Conservation (phyloP, 1,140 invertebrate species). For the Nasonia giraulti region DNA sequence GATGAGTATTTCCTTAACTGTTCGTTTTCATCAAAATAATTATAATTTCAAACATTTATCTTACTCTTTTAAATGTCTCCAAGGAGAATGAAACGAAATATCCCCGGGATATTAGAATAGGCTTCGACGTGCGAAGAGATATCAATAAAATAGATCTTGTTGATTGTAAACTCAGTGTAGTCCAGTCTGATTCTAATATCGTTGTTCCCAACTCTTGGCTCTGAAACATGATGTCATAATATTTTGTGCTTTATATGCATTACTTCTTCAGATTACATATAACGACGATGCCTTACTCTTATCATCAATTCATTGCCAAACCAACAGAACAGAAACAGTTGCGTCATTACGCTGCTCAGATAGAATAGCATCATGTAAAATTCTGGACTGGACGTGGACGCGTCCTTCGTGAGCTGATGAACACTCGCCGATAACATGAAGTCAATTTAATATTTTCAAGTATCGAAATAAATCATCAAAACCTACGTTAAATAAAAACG, state of each 20-base stretch:
- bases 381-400: no score
- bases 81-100: not conserved
- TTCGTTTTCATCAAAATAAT: no score
- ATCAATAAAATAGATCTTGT: not conserved
- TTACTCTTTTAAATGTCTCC: not conserved
- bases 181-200: not conserved
- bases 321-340: conserved; percentile 17
- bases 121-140: not conserved
- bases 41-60: not conserved
- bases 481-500: conserved; percentile 50
- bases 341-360: not conserved
- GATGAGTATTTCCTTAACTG: no score
- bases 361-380: not conserved
- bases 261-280: no score
- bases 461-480: no score
- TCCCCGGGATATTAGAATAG: not conserved
- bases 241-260: no score
- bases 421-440: no score
- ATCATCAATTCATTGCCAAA: conserved; percentile 2
- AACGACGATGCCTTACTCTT: not conserved
- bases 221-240: not conserved
- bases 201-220: not conserved
- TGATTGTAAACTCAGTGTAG: not conserved
- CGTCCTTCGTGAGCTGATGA: no score
- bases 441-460: no score